Conservation (phyloP, 1,140 invertebrate species). For the Agrypnia vestita region DNA sequence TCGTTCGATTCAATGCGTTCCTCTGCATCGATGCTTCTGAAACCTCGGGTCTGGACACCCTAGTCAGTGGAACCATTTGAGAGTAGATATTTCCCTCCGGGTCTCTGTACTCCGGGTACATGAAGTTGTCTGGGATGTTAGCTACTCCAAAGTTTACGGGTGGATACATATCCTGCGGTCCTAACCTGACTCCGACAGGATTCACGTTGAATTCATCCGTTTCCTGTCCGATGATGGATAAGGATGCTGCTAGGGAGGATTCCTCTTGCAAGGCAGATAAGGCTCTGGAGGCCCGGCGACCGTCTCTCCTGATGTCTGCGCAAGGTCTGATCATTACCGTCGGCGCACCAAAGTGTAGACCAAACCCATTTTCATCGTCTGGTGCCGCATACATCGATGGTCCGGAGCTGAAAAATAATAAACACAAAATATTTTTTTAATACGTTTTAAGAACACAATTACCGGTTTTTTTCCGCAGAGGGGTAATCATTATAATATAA, state of each 20-base stretch:
- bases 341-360: slow-evolving; percentile 52
- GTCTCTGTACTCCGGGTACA: not conserved
- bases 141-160: not conserved
- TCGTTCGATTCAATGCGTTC: slow-evolving; percentile 9
- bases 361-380: slow-evolving; percentile 58
- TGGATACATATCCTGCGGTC: slow-evolving; percentile 27
- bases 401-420: slow-evolving; percentile 45
- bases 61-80: slow-evolving; percentile 21
- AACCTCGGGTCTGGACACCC: not conserved
- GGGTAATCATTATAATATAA: no score
- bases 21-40: slow-evolving; percentile 33
- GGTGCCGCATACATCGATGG: slow-evolving; percentile 58
- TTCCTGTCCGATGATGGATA: slow-evolving; percentile 28
- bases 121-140: not conserved
- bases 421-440: not conserved
- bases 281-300: slow-evolving; percentile 55
- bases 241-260: slow-evolving; percentile 19
- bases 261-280: slow-evolving; percentile 56
- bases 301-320: slow-evolving; percentile 58
- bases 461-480: no score
- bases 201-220: slow-evolving; percentile 8
- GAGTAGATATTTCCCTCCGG: slow-evolving; percentile 37
- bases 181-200: slow-evolving; percentile 15
- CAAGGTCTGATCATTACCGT: slow-evolving; percentile 59
- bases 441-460: no score